Conservation (phyloP, 2,113 vertebrate species). For the Apteryx mantelli region DNA sequence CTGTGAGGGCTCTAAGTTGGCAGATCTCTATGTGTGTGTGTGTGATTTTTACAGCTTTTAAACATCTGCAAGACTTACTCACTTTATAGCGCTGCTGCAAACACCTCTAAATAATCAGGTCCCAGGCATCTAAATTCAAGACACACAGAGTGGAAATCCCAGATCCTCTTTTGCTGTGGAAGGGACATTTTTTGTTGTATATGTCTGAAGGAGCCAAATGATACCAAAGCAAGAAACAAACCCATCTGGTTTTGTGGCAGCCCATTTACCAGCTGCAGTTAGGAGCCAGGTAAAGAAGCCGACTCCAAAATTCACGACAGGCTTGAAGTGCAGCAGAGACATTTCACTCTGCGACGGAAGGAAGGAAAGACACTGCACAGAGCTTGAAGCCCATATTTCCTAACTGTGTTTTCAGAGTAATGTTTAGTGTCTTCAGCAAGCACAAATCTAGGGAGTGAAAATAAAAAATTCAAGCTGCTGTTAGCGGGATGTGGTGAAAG, state of each 20-base stretch:
- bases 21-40: neutral
- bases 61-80: conserved; percentile 8
- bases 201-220: neutral
- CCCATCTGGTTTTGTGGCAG: neutral
- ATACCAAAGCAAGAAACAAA: neutral
- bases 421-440: neutral
- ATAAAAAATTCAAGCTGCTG: neutral
- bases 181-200: neutral
- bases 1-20: neutral
- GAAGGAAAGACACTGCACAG: neutral
- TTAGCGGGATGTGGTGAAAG: neutral
- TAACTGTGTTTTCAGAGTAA: neutral
- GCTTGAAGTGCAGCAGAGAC: neutral
- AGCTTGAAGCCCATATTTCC: neutral
- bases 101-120: conserved; percentile 17
- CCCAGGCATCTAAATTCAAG: conserved; percentile 14
- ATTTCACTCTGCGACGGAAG: neutral
- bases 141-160: conserved; percentile 20
- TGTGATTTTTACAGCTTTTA: conserved; percentile 20
- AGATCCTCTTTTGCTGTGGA: conserved; percentile 1
- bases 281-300: neutral
- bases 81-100: conserved; percentile 12
- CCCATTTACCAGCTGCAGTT: neutral
- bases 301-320: neutral
- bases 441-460: neutral